Conservation (phyloP, 1,140 invertebrate genomes). For the Caerostris darwini region DNA sequence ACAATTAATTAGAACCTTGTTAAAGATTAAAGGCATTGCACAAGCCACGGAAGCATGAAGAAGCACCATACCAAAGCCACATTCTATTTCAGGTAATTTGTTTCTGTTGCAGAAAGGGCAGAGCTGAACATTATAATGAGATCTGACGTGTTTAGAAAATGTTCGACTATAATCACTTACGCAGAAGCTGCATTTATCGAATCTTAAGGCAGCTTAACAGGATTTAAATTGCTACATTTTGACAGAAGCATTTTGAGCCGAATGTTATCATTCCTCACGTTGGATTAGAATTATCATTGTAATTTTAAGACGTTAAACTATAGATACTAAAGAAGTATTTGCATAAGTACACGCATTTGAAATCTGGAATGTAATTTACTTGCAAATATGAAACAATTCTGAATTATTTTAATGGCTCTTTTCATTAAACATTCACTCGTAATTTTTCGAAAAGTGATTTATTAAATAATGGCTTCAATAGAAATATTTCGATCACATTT, state of each 20-base stretch:
- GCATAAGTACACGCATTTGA: neutral
- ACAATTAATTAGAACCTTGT: conserved; percentile 51
- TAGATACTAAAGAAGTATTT: neutral
- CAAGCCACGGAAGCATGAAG: conserved; percentile 1
- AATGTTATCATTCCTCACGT: neutral
- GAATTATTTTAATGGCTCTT: too few relatives aligned
- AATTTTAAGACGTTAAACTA: neutral
- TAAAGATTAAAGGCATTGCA: neutral
- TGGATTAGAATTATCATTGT: neutral
- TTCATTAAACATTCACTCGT: too few relatives aligned
- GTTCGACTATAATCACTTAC: neutral
- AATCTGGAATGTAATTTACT: neutral
- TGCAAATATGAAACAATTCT: neutral
- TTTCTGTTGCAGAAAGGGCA: neutral
- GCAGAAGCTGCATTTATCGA: neutral
- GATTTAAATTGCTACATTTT: neutral
- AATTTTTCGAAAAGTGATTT: too few relatives aligned
- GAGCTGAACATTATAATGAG: neutral
- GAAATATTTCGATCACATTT: too few relatives aligned
- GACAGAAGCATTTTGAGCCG: neutral
- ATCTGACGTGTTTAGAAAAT: conserved; percentile 21
- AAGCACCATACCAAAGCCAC: neutral
- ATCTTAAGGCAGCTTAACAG: neutral
- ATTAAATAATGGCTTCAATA: too few relatives aligned
- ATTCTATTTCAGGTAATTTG: neutral